phyloP scores from a whole-genome alignment of 2,797 vertebrate genomes.

The Vultur gryphus region DNA sequence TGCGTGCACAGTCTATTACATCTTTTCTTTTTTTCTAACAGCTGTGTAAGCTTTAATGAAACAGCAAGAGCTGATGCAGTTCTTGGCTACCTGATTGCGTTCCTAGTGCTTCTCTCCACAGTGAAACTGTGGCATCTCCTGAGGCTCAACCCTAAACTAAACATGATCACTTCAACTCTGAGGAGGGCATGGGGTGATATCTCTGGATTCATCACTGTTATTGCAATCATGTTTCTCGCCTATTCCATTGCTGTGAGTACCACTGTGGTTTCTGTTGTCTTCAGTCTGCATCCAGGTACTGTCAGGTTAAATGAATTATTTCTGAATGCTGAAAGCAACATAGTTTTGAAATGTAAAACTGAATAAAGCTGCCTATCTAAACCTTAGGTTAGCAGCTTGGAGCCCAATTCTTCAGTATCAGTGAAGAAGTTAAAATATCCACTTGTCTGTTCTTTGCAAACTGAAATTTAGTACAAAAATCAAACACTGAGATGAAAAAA shows the following conservation, averaged over 20 bases:
- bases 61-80: conserved; percentile 86
- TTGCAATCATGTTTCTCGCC: conserved; percentile 89
- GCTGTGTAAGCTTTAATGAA: conserved; percentile 88
- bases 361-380: not conserved
- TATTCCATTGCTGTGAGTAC: conserved; percentile 89
- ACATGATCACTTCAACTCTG: conserved; percentile 92
- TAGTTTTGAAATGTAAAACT: not conserved
- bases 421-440: not conserved
- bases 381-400: not conserved
- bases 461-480: not conserved
- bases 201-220: conserved; percentile 89
- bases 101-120: conserved; percentile 91
- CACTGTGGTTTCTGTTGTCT: not conserved
- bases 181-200: conserved; percentile 91
- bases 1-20: not conserved
- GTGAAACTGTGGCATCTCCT: conserved; percentile 95
- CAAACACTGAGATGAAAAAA: not conserved
- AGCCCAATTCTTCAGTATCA: not conserved
- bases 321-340: not conserved
- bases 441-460: not conserved
- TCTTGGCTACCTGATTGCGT: conserved; percentile 91
- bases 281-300: not conserved
- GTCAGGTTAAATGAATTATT: not conserved
- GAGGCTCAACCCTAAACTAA: conserved; percentile 91
- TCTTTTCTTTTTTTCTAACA: conserved; percentile 44